A percentile compares a stretch with the other conserved stretches of the same genome.
Conservation (phyloP, 2,797 vertebrate species). For the Etheostoma perlongum region DNA sequence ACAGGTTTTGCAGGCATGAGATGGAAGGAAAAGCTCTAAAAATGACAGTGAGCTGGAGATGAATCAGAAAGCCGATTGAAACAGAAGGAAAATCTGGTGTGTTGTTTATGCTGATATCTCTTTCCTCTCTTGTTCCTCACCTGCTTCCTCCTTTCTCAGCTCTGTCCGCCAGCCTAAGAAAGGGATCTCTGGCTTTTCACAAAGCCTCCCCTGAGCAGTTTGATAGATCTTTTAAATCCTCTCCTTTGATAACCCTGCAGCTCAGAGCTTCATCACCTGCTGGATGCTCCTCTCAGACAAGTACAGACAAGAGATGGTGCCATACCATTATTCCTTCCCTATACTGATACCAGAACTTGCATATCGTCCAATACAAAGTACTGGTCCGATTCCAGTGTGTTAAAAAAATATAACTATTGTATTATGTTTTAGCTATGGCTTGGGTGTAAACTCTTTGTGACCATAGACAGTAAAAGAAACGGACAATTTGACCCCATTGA, state of each 20-base stretch:
- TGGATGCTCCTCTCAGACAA: background rate
- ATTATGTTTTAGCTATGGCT: too few species aligned
- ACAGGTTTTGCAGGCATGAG: conserved; percentile 15
- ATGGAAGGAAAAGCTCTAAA: background rate
- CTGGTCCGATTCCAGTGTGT: too few species aligned
- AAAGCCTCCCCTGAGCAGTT: conserved; percentile 15
- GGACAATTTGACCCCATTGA: too few species aligned
- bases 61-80: background rate
- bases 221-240: conserved; percentile 32
- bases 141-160: conserved; percentile 4
- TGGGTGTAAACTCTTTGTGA: too few species aligned
- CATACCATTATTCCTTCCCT: too few species aligned
- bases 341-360: too few species aligned
- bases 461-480: too few species aligned
- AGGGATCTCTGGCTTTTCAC: conserved; percentile 30
- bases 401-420: too few species aligned
- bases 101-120: background rate
- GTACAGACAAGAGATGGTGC: too few species aligned
- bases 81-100: conserved; percentile 6
- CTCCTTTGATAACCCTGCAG: conserved; percentile 34
- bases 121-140: background rate
- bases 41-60: conserved; percentile 5
- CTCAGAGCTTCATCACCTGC: conserved; percentile 17
- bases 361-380: too few species aligned
- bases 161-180: background rate